Base-by-base conservation (phyloP, 2,888 invertebrate genomes). In the Auanema freiburgensis region DNA sequence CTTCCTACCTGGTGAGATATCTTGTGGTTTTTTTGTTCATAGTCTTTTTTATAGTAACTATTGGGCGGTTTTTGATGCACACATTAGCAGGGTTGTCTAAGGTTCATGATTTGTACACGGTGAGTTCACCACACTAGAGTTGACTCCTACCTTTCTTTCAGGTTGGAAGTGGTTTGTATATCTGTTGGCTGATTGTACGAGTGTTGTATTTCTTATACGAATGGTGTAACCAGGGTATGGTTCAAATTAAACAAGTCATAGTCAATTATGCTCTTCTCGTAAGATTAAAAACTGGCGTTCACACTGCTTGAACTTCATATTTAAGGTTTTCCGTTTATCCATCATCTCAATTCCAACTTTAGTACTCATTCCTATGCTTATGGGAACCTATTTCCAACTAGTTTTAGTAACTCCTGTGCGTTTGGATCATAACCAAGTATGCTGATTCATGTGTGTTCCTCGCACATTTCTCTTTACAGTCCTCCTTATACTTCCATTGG, bases 91-190 rank as follows among this genome's bases (percentile, higher is more conserved):
- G 66, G 1, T 89, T 89, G 44, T 85, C 83, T 2, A 84, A 85
- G 68, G 91, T 95, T 0, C 96, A 97, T 84, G 97, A 97, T 85
- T 66, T 76, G 43, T 76, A 76, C 56, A 66, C 64, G 40, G 51
- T 62, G 16, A 62, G 46, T 46, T n/a, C 10, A 14, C 10, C n/a
- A 11, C 14, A 23, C 49, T 55, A 6, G 43, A 54, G 12, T 33
- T 66, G 58, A 66, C 50, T 14, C 6, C 33, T 5, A 33, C 3
- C 4, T 5, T 33, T n/a, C 12, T 24, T 51, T 11, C 63, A 67
- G 0, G 92, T 93, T 0, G 93, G 95, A 0, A 91, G 91, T 83
- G 92, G 97, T 5, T 90, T 93, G 72, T 98, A 97, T 86, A 88
- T 93, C 16, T 94, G 94, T 85, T 96, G 96, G 95, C 88, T 95